These are phyloP conservation scores for Eufriesea mexicana DNA, from an alignment of 1,140 invertebrate species.

Conservation along the genomic window DNA sequence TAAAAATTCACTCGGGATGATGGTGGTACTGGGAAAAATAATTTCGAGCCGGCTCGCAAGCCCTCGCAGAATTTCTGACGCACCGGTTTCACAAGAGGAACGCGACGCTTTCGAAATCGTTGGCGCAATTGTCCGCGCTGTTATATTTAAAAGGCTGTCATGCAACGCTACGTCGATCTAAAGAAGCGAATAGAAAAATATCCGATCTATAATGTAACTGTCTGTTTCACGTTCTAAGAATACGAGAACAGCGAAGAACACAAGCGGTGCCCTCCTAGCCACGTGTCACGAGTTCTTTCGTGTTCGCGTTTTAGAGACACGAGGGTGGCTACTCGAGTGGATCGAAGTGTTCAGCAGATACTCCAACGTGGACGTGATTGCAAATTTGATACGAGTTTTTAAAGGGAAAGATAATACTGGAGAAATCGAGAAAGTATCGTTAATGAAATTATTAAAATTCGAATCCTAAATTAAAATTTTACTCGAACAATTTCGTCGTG, in stretches of 20 bases:
- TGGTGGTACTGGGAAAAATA: background rate
- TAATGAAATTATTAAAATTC: too few species aligned
- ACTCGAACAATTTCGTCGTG: too few species aligned
- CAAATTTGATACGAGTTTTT: too few species aligned
- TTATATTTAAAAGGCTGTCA: slow-evolving; percentile 27
- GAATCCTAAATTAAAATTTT: too few species aligned
- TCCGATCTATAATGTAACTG: slow-evolving; percentile 4
- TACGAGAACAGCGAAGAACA: slow-evolving; percentile 12
- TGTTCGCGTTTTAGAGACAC: background rate
- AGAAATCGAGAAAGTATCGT: too few species aligned
- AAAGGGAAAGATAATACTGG: too few species aligned
- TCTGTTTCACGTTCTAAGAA: slow-evolving; percentile 1
- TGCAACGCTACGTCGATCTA: slow-evolving; percentile 4
- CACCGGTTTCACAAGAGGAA: background rate
- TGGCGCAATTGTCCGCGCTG: background rate
- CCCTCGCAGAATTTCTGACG: background rate
- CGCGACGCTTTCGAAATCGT: background rate
- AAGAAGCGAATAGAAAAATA: slow-evolving; percentile 50
- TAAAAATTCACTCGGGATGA: too few species aligned
- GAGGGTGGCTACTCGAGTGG: background rate
- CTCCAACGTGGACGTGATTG: too few species aligned
- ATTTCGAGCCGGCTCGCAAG: background rate
- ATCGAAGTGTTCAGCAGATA: background rate
- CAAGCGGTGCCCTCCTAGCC: background rate
- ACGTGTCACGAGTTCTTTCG: background rate